Evolutionary conservation across 2,888 invertebrate genomes (phyloP).

Genomic region (Toxonevra muliebris): DNA sequence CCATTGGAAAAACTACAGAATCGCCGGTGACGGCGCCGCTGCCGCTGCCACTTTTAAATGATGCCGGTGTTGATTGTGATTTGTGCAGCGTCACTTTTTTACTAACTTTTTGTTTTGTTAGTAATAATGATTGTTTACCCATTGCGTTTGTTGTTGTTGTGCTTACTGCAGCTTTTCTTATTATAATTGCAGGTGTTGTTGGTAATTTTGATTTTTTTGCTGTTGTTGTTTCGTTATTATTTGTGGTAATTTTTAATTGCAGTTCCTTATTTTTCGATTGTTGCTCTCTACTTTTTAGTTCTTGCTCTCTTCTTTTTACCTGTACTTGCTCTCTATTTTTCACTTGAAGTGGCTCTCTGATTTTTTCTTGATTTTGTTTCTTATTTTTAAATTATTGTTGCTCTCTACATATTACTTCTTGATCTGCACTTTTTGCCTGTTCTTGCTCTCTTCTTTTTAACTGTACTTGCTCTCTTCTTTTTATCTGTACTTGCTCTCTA

Average conservation of each 20-base stretch:
- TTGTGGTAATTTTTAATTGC: conserved; percentile 31
- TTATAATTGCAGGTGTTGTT: conserved; percentile 37
- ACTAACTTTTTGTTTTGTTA: conserved; percentile 33
- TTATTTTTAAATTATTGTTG: no score
- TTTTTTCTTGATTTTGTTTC: no score
- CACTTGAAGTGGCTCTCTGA: no score
- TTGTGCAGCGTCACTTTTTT: conserved; percentile 40
- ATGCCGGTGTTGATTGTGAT: conserved; percentile 38
- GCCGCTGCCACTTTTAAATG: conserved; percentile 23
- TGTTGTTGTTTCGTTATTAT: conserved; percentile 19
- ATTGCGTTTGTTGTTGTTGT: conserved; percentile 33
- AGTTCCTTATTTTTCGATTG: conserved; percentile 24
- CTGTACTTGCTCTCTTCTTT: conserved; percentile 26
- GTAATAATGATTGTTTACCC: conserved; percentile 30
- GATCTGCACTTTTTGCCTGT: conserved; percentile 31
- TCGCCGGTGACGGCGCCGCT: conserved; percentile 17
- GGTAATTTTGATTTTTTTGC: conserved; percentile 15
- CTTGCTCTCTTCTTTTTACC: no score
- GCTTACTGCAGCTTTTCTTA: no score
- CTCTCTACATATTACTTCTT: conserved; percentile 3
- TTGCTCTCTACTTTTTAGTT: conserved; percentile 28
- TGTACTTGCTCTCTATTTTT: no score
- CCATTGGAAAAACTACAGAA: conserved; percentile 28
- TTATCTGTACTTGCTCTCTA: conserved; percentile 40
- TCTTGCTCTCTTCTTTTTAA: conserved; percentile 37